Percentiles rank a stretch among this genome's conserved stretches.
Conservation (phyloP, 2,797 vertebrate genomes). For the Gymnoscopelus microlampas region DNA sequence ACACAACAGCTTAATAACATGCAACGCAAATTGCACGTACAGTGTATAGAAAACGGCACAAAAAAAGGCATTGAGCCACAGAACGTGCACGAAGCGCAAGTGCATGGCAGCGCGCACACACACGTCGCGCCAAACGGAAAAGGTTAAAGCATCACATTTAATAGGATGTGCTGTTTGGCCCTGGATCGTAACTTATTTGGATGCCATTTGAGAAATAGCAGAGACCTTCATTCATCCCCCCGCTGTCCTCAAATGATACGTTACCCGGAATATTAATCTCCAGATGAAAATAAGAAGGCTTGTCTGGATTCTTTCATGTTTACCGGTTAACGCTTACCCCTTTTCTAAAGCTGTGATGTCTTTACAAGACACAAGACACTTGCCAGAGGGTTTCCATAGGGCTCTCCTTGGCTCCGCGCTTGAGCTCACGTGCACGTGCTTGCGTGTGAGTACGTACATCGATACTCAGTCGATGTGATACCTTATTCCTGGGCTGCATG, state of each 20-base stretch:
- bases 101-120: not conserved
- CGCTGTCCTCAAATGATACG: slow-evolving; percentile 74
- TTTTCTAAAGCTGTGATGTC: not conserved
- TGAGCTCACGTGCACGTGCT: no score
- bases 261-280: slow-evolving; percentile 75
- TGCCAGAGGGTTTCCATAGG: not conserved
- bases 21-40: no score
- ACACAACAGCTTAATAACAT: no score
- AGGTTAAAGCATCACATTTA: slow-evolving; percentile 80
- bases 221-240: slow-evolving; percentile 43
- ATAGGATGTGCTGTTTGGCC: slow-evolving; percentile 72
- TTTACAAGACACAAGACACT: no score
- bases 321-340: slow-evolving; percentile 62
- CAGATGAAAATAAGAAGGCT: slow-evolving; percentile 75
- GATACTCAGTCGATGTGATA: no score
- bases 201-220: slow-evolving; percentile 73
- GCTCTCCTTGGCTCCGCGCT: not conserved
- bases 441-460: no score
- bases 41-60: no score
- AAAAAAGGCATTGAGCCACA: no score
- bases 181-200: slow-evolving; percentile 76
- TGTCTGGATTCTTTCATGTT: slow-evolving; percentile 73
- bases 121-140: slow-evolving; percentile 58
- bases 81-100: no score
- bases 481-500: no score